Evolutionary conservation across 2,113 vertebrate genomes (phyloP).

Genomic region (Bombycilla garrulus): DNA sequence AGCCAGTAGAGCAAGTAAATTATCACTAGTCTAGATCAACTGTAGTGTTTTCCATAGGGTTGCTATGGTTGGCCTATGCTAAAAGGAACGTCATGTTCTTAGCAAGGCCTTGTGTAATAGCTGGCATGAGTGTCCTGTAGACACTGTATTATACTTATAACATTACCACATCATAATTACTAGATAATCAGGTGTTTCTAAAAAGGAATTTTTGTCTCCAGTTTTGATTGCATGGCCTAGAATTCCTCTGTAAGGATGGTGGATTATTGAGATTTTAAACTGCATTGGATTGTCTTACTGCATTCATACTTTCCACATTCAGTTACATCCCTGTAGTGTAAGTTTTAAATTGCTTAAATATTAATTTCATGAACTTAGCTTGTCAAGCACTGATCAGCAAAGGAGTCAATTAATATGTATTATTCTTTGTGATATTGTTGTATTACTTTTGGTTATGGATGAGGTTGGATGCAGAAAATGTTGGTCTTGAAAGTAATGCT

Average conservation of each 20-base stretch:
- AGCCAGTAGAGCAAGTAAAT: constrained; percentile 22
- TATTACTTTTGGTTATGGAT: not conserved
- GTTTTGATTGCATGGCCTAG: not conserved
- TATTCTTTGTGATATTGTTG: not conserved
- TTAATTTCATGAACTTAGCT: not conserved
- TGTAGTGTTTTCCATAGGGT: constrained; percentile 10
- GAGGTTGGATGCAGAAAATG: not conserved
- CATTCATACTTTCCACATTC: not conserved
- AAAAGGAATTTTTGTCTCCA: constrained; percentile 17
- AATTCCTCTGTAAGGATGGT: not conserved
- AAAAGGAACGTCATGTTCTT: constrained; percentile 33
- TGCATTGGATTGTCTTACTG: not conserved
- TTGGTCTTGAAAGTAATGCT: not conserved
- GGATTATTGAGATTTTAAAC: not conserved
- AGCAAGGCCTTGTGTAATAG: constrained; percentile 21
- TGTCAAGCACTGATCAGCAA: not conserved
- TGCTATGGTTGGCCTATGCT: constrained; percentile 1
- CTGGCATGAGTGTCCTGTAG: constrained; percentile 17
- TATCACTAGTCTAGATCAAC: constrained; percentile 30
- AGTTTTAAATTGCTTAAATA: not conserved
- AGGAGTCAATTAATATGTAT: not conserved
- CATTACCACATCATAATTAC: constrained; percentile 34
- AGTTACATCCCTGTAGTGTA: not conserved
- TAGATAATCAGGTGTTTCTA: constrained; percentile 14
- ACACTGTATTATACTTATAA: not conserved